phyloP scores from a whole-genome alignment of 2,113 vertebrate species.

The Todiramphus chloris region DNA sequence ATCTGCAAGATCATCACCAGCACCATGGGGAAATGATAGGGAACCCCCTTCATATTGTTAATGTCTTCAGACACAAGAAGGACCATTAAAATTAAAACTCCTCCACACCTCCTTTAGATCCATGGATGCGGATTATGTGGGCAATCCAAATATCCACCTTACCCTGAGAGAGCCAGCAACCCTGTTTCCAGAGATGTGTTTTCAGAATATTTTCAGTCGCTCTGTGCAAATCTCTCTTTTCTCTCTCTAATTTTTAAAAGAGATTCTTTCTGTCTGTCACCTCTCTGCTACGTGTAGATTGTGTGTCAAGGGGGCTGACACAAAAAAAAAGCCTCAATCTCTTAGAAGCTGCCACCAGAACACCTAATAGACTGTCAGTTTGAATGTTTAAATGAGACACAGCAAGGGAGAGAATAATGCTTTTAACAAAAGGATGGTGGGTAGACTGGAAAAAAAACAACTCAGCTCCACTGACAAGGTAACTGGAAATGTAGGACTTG shows the following conservation, averaged over 20 bases:
- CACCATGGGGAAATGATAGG: not conserved
- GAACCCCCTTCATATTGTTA: not conserved
- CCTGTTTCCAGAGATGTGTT: not conserved
- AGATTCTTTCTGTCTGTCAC: conserved; percentile 35
- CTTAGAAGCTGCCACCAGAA: conserved; percentile 48
- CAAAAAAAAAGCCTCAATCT: conserved; percentile 40
- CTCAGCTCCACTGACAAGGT: not conserved
- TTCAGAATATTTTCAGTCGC: not conserved
- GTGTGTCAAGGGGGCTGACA: conserved; percentile 45
- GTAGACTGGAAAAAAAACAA: not conserved
- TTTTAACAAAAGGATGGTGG: conserved; percentile 15
- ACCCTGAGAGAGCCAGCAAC: not conserved
- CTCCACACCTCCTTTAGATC: not conserved
- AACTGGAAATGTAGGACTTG: not conserved
- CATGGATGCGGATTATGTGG: not conserved
- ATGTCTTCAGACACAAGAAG: not conserved
- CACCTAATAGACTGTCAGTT: conserved; percentile 63
- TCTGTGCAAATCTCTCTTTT: not conserved
- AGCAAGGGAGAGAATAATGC: not conserved
- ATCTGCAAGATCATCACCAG: not conserved
- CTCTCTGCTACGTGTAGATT: conserved; percentile 38
- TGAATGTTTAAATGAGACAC: conserved; percentile 45
- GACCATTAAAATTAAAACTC: not conserved
- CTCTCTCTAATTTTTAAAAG: not conserved
- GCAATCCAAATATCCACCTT: not conserved